Evolutionary conservation across 1,140 invertebrate species (phyloP), one percentile per base, ranked within the genome.

Genomic region (Sycophila sp.): DNA sequence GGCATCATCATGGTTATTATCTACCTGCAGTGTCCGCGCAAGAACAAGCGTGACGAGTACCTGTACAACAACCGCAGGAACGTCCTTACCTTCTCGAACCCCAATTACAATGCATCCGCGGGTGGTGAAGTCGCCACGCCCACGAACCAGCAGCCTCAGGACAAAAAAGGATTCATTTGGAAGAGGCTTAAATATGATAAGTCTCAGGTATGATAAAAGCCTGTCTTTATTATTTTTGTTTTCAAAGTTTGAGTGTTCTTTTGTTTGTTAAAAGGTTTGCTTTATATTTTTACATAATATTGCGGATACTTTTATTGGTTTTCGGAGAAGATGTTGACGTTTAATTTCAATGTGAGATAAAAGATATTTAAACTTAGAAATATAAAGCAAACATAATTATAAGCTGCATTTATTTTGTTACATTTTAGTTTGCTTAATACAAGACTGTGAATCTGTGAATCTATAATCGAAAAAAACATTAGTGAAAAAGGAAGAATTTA

Each of bases 81-180:
- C 45, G 89, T 92, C 0, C 81, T 93, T 58, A 93, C 92, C 0
- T 94, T 93, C 80, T 91, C 92, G 1, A 94, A 94, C 87, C 93
- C 93, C 1, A 94, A 93, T 76, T 94, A 94, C 76, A 91, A 90
- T 74, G 89, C 90, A n/a, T 90, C 90, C 0, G 85, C 85, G 58
- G 77, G 62, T 34, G 75, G 76, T 32, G 81, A 85, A 17, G 38
- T 78, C 4, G 78, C 81, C 63, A 79, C 75, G 19, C 71, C 78
- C 5, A 38, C 69, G 15, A 81, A 77, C 72, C 73, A 71, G 11
- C 75, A 74, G 15, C 10, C 64, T 1, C 75, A 84, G 26, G 90
- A 91, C 64, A 90, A 90, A 65, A 90, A 89, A 69, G 87, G 89
- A 8, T 91, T 89, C 69, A 88, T 91, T 32, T 93, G 91, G 91